Conservation (phyloP, 2,113 vertebrate genomes). For the Herpailurus yagouaroundi region DNA sequence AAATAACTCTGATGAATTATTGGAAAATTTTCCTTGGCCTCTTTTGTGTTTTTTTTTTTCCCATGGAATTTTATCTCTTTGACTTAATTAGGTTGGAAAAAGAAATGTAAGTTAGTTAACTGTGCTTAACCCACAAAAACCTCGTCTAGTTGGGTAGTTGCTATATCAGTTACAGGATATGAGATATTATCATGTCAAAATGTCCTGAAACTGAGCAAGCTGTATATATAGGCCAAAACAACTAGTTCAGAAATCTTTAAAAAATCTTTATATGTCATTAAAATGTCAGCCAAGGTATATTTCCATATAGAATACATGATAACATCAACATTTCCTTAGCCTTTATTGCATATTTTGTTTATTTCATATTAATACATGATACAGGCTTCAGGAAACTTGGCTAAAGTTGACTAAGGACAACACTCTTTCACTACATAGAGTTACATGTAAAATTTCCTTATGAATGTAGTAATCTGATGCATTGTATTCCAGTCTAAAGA, state of each 20-base stretch:
- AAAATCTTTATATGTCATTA: not conserved
- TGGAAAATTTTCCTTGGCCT: not conserved
- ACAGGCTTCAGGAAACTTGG: not conserved
- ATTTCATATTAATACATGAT: not conserved
- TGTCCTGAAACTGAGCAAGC: not conserved
- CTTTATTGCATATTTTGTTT: not conserved
- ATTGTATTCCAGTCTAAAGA: not conserved
- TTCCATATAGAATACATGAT: not conserved
- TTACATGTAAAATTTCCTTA: not conserved
- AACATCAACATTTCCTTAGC: not conserved
- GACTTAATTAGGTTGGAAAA: not conserved
- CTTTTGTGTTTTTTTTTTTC: not conserved
- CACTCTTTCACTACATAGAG: not conserved
- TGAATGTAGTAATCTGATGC: not conserved
- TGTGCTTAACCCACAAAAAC: not conserved
- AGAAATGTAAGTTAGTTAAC: not conserved
- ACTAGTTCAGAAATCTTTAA: not conserved
- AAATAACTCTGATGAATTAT: not conserved
- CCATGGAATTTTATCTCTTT: not conserved
- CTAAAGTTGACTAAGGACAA: not conserved
- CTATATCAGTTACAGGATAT: not conserved
- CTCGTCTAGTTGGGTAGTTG: not conserved
- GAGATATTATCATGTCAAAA: constrained; percentile 10
- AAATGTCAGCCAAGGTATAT: not conserved
- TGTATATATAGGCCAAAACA: not conserved